These are phyloP conservation scores for Henicopernis longicauda DNA, from an alignment of 2,113 vertebrate genomes.

Conservation along the genomic window DNA sequence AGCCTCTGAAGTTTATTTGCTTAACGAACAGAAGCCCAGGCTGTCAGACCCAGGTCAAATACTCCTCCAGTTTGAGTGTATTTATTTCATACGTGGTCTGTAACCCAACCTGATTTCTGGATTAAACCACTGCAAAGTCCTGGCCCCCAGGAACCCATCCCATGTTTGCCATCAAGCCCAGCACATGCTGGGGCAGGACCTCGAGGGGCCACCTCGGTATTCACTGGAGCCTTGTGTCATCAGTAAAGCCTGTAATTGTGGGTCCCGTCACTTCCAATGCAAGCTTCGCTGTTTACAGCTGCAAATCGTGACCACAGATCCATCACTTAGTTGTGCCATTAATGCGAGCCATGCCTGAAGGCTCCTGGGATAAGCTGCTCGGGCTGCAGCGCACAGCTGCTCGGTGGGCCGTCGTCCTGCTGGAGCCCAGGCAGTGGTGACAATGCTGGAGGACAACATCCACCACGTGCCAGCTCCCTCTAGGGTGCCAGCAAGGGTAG, in stretches of 20 bases:
- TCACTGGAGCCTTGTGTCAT: neutral
- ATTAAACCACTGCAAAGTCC: neutral
- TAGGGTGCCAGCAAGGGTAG: neutral
- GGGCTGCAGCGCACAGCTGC: neutral
- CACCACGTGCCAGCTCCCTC: accelerated
- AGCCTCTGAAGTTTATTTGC: slow-evolving; percentile 5
- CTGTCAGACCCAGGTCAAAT: slow-evolving; percentile 52
- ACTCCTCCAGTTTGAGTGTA: slow-evolving; percentile 26
- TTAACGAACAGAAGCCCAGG: slow-evolving; percentile 24
- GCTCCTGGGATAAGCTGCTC: neutral
- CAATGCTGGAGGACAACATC: neutral
- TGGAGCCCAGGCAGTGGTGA: neutral
- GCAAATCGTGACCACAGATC: neutral
- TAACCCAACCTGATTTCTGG: slow-evolving; percentile 43
- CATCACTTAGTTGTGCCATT: neutral
- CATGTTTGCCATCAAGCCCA: neutral
- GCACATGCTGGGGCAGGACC: slow-evolving; percentile 7
- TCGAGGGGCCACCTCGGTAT: neutral
- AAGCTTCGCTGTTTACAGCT: neutral
- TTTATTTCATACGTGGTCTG: slow-evolving; percentile 31
- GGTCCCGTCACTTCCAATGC: neutral
- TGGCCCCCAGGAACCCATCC: neutral
- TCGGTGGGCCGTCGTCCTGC: neutral
- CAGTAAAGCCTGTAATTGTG: slow-evolving; percentile 11
- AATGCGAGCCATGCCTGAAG: accelerated